Evolutionary conservation across 2,888 invertebrate species (phyloP), one percentile per base, ranked within the genome.

Genomic region (Trileptium ribeirensis): DNA sequence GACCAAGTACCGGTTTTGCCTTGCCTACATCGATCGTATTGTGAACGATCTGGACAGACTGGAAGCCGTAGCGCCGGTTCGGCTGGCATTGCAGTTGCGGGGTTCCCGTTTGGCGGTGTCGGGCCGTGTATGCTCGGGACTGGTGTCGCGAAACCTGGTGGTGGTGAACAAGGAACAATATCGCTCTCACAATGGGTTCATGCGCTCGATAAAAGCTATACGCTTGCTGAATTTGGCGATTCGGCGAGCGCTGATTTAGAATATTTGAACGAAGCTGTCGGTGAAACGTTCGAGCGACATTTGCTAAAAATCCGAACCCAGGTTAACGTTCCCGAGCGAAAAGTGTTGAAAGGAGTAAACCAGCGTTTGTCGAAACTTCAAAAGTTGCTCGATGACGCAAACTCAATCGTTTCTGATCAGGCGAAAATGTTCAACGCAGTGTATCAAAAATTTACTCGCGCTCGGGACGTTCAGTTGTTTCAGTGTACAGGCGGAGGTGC

Each of bases 341-440:
- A 80, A 78, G 82, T 83, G 24, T 82, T 83, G 36, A 79, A 79
- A 33, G 83, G 83, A 19, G 39, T 83, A 40, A 79, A 40, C 1
- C 67, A 79, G 39, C 83, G 83, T 8, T 74, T 83, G 51, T 78
- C 33, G 3, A 67, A 80, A 15, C 80, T 83, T 36, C 74, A 83
- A 36, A 15, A 75, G n/a, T 64, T 78, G 37, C 51, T 83, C 64
- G 33, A 29, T 33, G n/a, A 24, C 34, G 74, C 79, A 33, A 36
- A 24, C 3, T 3, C 24, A 3, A 34, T 34, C 8, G 37, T 36
- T 39, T 2, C 15, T n/a, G 38, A 75, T 36, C 77, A 75, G n/a
- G 38, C 77, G 38, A 36, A 75, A 38, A 24, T 75, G 34, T 39
- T 31, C 64, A 40, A 78, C 15, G 40, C 64, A 39, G 40, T 39